Percentiles rank a stretch among this genome's conserved stretches.
Evolutionary conservation across 2,113 vertebrate genomes (phyloP).

Genomic region (Climacteris rufus): DNA sequence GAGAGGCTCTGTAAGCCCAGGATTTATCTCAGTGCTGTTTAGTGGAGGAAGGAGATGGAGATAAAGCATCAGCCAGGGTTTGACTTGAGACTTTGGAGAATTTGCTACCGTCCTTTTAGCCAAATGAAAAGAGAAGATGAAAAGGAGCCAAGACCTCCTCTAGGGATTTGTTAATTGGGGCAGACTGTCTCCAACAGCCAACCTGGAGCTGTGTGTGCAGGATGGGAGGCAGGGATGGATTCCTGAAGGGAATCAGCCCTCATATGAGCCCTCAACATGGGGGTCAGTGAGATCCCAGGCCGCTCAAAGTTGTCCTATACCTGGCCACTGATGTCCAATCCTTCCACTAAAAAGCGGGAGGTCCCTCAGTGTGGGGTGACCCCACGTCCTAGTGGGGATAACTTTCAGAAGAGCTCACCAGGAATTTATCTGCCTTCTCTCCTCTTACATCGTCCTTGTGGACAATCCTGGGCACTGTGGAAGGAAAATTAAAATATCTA

Average conservation of each 20-base stretch:
- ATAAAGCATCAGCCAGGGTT: neutral
- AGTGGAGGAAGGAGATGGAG: neutral
- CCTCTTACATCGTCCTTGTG: neutral
- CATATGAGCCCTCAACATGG: rapidly evolving
- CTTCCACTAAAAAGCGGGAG: neutral
- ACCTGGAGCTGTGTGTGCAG: neutral
- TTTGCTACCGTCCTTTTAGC: neutral
- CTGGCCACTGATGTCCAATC: too few relatives aligned
- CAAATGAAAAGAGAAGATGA: neutral
- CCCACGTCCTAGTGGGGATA: neutral
- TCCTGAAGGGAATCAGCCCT: neutral
- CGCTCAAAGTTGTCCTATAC: neutral
- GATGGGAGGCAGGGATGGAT: neutral
- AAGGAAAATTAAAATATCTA: neutral
- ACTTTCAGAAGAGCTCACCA: neutral
- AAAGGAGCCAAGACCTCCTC: neutral
- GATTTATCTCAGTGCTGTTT: neutral
- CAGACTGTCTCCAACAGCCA: neutral
- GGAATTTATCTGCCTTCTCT: neutral
- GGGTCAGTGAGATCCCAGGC: neutral
- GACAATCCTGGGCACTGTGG: neutral
- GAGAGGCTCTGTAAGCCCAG: neutral
- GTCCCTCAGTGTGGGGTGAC: neutral
- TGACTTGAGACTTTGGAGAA: neutral
- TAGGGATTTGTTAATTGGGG: neutral